Evolutionary conservation across 64 coral and sea anemone genomes (phyloP).

Genomic region (Actinia tenebrosa): DNA sequence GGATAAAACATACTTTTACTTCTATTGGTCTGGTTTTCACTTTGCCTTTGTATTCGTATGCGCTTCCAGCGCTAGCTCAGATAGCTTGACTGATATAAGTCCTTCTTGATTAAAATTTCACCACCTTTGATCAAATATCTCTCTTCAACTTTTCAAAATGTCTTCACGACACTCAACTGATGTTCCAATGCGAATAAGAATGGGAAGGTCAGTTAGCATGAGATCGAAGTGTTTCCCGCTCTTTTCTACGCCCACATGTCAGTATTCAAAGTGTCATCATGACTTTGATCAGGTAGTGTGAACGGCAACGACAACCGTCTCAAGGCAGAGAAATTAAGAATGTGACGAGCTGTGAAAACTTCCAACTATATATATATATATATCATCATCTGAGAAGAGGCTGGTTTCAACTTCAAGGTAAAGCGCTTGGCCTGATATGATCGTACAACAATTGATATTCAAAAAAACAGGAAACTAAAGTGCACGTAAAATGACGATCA

Average conservation of each 20-base stretch:
- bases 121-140: background rate
- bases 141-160: background rate
- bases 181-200: background rate
- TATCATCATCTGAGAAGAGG: background rate
- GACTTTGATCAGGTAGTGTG: background rate
- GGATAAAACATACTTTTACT: background rate
- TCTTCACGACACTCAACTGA: background rate
- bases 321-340: background rate
- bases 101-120: background rate
- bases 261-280: background rate
- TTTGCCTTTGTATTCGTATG: background rate
- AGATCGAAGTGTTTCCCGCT: background rate
- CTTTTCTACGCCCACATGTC: background rate
- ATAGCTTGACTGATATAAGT: background rate
- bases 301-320: background rate
- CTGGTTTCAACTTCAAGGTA: background rate
- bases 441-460: background rate
- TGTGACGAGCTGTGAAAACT: background rate
- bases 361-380: background rate
- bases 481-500: constrained; percentile 4
- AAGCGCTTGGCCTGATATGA: background rate
- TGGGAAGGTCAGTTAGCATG: background rate
- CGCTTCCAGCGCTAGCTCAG: background rate
- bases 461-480: background rate
- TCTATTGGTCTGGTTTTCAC: background rate